Evolutionary conservation across 2,797 vertebrate genomes (phyloP), one percentile per base, ranked within the genome.

Genomic region (Sebastes itinus): DNA sequence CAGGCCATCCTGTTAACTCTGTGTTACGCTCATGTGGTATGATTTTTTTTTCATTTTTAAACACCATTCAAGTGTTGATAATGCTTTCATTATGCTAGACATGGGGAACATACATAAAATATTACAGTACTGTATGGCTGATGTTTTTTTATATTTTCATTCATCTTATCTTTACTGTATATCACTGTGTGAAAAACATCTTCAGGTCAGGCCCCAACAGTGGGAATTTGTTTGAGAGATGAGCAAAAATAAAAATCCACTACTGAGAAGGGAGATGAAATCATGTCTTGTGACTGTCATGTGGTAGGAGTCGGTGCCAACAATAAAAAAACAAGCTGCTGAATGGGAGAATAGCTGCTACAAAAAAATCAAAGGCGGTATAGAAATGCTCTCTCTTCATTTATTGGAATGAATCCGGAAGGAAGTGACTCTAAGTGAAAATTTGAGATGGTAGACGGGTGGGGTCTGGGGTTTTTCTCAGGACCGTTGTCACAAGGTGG

Each of bases 231-330:
- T 90, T 82, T 77, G 68, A 80, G 65, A 63, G 68, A 78, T 81
- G 78, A 88, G 84, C 77, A 88, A 87, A 88, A 92, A 86, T 90
- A 88, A 85, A 93, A 93, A 87, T 71, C 66, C 68, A 72, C 77
- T 83, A 55, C 52, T 72, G 66, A 80, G 75, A 77, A 77, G 69
- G 77, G 59, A 83, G 65, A 84, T 86, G 85, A 85, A 80, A 89
- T 77, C 80, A 70, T 66, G 89, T 82, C 94, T 94, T 90, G 93
- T 95, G 94, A 95, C 93, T 86, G 87, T 95, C 95, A 95, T 92
- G 92, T 91, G 93, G 81, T 79, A 30, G 65, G 56, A 75, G 74
- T 59, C 7, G 11, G 54, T 82, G 82, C 60, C 78, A 82, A 80
- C 58, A 63, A 81, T 84, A 73, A 87, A 74, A 85, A 83, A 83